Evolutionary conservation across 2,888 invertebrate genomes (phyloP), one percentile per base, ranked within the genome.

Genomic region (Osmoderma eremita): DNA sequence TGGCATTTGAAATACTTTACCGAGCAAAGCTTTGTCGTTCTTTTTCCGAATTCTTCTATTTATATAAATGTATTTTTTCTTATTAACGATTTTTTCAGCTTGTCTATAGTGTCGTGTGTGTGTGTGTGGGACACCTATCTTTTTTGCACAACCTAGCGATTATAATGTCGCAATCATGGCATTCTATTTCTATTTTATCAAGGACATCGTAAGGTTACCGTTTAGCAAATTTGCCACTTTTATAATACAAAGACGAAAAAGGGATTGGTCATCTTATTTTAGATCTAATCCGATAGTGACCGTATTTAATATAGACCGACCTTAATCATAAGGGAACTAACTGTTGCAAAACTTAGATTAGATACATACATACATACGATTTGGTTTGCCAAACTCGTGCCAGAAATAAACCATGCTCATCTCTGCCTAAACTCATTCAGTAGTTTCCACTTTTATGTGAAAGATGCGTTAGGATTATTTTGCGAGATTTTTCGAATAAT

Each of bases 401-500:
- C 73, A 74, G 72, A 74, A 74, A 74, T 74, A 74, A 63, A 67
- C 48, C 38, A 38, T 70, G 69, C 69, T 70, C 68, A 71, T 72
- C 69, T 70, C 66, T 61, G 30, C 30, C 30, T 66, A 67, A 68
- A 68, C 67, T 63, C 67, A 70, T 66, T 66, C 56, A 61, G 63
- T 48, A 63, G 65, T 65, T 67, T 67, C 62, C 65, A 64, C 67
- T 67, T 69, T 69, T 58, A 62, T 58, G 67, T 56, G 51, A 69
- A 69, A 58, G 58, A 41, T 56, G 42, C 58, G 42, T 22, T 58
- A 42, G 24, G 13, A 10, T 30, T 30, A 30, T 30, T 30, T 30
- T 30, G 30, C 30, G 10, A 30, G 6, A 10, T 30, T 30, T n/a
- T 10, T 5, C 24, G 5, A 24, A 24, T 4, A 30, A 30, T 8